Percentiles rank a stretch among this genome's conserved stretches.
Evolutionary conservation across 2,797 vertebrate species (phyloP).

Genomic region (Trachops cirrhosus): DNA sequence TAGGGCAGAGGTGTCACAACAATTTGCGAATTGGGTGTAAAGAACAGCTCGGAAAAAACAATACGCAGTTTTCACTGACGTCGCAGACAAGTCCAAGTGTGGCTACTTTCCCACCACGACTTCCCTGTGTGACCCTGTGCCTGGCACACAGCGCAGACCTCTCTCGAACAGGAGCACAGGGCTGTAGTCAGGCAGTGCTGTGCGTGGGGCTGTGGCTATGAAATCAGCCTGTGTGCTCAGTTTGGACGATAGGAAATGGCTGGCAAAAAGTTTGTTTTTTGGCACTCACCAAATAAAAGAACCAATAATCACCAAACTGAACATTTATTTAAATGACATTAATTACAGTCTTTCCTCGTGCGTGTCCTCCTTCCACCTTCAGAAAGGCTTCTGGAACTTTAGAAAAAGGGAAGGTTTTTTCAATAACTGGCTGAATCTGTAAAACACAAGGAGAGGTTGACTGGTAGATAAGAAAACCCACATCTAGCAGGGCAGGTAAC

Average conservation of each 20-base stretch:
- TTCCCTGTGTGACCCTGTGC: not conserved
- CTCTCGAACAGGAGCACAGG: not conserved
- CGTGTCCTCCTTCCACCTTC: constrained; percentile 94
- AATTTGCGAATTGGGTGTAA: not conserved
- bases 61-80: not conserved
- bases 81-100: not conserved
- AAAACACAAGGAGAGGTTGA: constrained; percentile 59
- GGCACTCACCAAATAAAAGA: constrained; percentile 2
- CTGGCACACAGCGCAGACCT: not conserved
- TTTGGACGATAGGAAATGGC: not conserved
- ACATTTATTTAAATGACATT: constrained; percentile 79
- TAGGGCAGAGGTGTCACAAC: not conserved
- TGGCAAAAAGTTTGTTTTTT: not conserved
- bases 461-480: not conserved
- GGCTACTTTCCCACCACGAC: not conserved
- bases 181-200: not conserved
- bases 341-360: constrained; percentile 95
- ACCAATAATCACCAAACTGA: not conserved
- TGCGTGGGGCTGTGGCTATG: not conserved
- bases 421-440: constrained; percentile 93
- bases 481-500: not conserved
- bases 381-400: constrained; percentile 93
- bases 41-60: not conserved
- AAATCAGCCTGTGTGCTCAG: not conserved
- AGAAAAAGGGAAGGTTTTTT: constrained; percentile 91